These are phyloP conservation scores for Aricia agestis DNA, from an alignment of 1,140 invertebrate genomes.

Conservation along the genomic window DNA sequence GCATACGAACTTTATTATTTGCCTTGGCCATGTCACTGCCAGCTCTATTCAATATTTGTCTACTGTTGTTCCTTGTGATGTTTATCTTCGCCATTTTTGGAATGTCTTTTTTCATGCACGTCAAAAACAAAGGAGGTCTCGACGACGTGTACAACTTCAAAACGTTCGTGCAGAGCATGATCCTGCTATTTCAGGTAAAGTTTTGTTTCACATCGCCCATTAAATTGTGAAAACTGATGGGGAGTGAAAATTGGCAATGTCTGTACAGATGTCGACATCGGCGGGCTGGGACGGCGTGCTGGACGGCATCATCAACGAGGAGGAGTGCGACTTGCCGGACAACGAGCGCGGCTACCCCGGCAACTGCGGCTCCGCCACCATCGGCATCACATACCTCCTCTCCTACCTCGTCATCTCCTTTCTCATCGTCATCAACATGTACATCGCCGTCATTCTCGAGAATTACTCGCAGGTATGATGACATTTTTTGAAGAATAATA, in stretches of 20 bases:
- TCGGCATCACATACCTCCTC: conserved; percentile 95
- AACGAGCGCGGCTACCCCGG: conserved; percentile 91
- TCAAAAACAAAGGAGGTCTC: conserved; percentile 93
- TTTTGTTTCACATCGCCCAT: no score
- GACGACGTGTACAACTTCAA: conserved; percentile 99
- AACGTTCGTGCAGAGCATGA: conserved; percentile 99
- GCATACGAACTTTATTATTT: conserved; percentile 97
- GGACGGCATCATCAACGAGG: conserved; percentile 96
- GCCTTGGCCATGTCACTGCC: conserved; percentile 98
- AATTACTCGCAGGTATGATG: conserved; percentile 92
- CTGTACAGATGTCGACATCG: conserved; percentile 94
- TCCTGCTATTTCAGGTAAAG: conserved; percentile 94
- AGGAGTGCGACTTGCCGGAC: conserved; percentile 91
- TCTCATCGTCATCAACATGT: conserved; percentile 99
- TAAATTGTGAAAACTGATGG: no score
- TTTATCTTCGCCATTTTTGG: conserved; percentile 99
- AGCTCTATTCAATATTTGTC: conserved; percentile 98
- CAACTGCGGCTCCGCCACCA: conserved; percentile 93
- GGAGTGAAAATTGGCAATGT: not conserved
- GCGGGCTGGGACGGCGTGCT: conserved; percentile 98
- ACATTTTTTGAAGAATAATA: not conserved
- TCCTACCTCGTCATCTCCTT: conserved; percentile 98
- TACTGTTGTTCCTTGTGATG: conserved; percentile 98
- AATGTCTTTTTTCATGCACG: conserved; percentile 99
- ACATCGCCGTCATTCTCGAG: conserved; percentile 99